Evolutionary conservation across 2,888 invertebrate species (phyloP).

Genomic region (Tolmerus cingulatus): DNA sequence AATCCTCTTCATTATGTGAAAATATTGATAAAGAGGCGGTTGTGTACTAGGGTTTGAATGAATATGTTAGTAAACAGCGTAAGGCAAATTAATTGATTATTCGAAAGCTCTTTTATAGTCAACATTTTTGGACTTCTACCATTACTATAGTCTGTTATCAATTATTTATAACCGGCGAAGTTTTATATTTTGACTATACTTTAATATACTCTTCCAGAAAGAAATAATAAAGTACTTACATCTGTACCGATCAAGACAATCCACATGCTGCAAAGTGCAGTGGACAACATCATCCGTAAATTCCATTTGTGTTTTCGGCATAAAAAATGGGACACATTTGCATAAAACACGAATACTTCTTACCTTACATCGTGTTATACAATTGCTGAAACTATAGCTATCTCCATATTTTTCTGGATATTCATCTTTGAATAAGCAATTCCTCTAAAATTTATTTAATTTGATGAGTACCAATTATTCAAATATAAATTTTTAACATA

Average conservation of each 20-base stretch:
- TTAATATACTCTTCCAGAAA: not conserved
- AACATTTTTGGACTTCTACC: too few species aligned
- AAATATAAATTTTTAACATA: conserved; percentile 48
- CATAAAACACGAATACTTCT: conserved; percentile 66
- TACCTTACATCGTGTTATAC: conserved; percentile 69
- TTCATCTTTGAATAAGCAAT: conserved; percentile 68
- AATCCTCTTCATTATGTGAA: not conserved
- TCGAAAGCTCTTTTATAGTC: too few species aligned
- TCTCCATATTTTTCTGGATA: conserved; percentile 55
- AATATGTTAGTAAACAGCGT: too few species aligned
- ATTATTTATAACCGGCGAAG: too few species aligned
- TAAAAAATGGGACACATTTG: conserved; percentile 69
- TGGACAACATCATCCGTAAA: conserved; percentile 51
- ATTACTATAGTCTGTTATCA: too few species aligned
- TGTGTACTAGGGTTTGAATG: not conserved
- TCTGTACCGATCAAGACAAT: conserved; percentile 66
- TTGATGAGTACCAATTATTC: not conserved
- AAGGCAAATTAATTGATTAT: too few species aligned
- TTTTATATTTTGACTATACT: too few species aligned
- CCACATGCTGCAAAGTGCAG: conserved; percentile 57
- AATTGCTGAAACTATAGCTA: conserved; percentile 70
- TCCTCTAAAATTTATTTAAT: conserved; percentile 60
- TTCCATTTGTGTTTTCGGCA: conserved; percentile 58
- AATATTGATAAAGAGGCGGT: not conserved
- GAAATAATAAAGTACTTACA: conserved; percentile 59